phyloP scores from a whole-genome alignment of 2,797 vertebrate genomes.

The Bryconaethiops microstoma region DNA sequence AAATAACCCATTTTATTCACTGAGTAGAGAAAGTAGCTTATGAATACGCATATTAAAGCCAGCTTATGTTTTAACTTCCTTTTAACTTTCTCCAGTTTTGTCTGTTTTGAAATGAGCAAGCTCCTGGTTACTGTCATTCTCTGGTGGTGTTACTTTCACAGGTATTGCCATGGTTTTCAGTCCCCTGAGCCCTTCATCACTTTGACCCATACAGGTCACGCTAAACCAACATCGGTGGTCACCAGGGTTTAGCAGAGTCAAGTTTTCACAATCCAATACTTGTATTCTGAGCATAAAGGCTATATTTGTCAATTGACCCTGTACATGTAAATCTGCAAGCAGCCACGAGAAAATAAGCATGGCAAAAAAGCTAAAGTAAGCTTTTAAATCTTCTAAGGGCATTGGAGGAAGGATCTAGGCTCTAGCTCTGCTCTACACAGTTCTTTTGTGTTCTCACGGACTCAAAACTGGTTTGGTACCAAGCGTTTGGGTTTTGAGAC shows the following conservation, averaged over 20 bases:
- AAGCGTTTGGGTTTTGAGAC: background rate
- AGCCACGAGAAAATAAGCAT: background rate
- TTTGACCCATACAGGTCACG: constrained; percentile 21
- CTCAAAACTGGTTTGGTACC: background rate
- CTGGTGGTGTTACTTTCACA: background rate
- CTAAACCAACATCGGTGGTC: constrained; percentile 42
- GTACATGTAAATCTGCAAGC: background rate
- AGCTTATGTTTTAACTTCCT: background rate
- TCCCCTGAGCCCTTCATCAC: constrained; percentile 28
- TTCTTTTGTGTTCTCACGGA: background rate
- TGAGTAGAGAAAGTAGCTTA: background rate
- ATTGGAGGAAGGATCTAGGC: too few species aligned
- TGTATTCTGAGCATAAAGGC: constrained; percentile 14
- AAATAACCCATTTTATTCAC: background rate
- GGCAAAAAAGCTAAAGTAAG: background rate
- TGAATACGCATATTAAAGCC: background rate
- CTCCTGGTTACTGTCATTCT: background rate
- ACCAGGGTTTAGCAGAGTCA: constrained; percentile 52
- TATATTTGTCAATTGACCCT: constrained; percentile 15
- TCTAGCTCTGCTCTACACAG: background rate
- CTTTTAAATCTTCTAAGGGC: background rate
- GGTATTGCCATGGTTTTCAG: constrained; percentile 20
- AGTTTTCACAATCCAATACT: constrained; percentile 49
- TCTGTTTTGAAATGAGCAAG: background rate
- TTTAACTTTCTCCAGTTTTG: background rate